Evolutionary conservation across 2,797 vertebrate genomes (phyloP).

Genomic region (Notoglanidium macrostoma): DNA sequence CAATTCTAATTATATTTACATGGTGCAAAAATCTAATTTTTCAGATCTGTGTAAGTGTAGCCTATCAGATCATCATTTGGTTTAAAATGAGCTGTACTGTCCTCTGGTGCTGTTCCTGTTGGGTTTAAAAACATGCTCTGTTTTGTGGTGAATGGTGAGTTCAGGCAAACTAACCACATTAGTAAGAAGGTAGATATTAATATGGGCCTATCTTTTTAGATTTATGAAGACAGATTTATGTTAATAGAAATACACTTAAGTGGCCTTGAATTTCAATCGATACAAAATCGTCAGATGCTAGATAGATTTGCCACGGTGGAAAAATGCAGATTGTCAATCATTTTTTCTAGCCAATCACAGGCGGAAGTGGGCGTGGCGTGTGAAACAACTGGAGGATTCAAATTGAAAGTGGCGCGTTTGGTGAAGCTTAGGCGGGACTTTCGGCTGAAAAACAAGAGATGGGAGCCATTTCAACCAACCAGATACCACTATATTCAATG

Average conservation of each 20-base stretch:
- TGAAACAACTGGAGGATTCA: slow-evolving; percentile 11
- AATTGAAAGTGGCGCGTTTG: slow-evolving; percentile 41
- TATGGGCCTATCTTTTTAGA: neutral
- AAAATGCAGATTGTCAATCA: neutral
- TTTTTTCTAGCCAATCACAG: neutral
- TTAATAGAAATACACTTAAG: neutral
- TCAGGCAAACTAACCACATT: neutral
- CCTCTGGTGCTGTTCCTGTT: neutral
- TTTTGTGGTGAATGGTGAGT: neutral
- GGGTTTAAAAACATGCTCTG: neutral
- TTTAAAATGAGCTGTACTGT: neutral
- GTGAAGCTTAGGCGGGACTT: slow-evolving; percentile 51
- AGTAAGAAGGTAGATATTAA: neutral
- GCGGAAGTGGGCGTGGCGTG: neutral
- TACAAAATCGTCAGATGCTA: neutral
- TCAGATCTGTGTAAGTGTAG: neutral
- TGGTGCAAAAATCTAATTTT: neutral
- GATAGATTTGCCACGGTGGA: too few relatives aligned
- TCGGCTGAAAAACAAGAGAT: slow-evolving; percentile 13
- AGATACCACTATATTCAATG: slow-evolving; percentile 2
- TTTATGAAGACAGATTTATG: neutral
- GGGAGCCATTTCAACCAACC: slow-evolving; percentile 25
- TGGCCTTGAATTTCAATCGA: neutral
- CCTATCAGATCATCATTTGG: neutral
- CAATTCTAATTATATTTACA: neutral